Evolutionary conservation across 2,888 invertebrate species (phyloP).

Genomic region (Chloroclystis v-ata): DNA sequence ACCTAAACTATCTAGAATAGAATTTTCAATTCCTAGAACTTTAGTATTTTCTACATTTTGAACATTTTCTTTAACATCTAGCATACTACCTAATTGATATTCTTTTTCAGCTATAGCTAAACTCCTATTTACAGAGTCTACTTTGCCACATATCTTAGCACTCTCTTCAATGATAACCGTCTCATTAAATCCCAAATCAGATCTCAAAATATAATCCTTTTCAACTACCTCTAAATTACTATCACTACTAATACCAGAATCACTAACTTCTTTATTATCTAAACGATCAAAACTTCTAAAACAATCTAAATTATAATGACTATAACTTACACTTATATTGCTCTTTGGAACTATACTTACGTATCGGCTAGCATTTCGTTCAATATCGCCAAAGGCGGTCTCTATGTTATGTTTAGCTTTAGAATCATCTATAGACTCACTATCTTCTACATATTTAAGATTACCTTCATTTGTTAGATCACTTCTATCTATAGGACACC

Average conservation of each 20-base stretch:
- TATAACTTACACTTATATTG: too few species aligned
- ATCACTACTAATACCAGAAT: neutral
- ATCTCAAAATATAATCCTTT: neutral
- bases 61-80: constrained; percentile 1
- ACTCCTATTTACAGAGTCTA: neutral
- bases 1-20: neutral
- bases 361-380: too few species aligned
- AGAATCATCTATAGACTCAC: too few species aligned
- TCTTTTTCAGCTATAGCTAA: constrained; percentile 1
- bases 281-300: neutral
- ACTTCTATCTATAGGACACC: too few species aligned
- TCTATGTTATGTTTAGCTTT: too few species aligned
- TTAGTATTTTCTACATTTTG: constrained; percentile 9
- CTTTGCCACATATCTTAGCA: neutral
- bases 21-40: constrained; percentile 2
- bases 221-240: neutral
- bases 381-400: too few species aligned
- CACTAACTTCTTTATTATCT: neutral
- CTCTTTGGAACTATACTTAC: too few species aligned
- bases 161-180: neutral
- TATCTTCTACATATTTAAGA: too few species aligned
- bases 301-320: neutral
- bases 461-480: too few species aligned
- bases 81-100: constrained; percentile 3
- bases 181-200: neutral